phyloP scores from a whole-genome alignment of 2,888 invertebrate genomes.

The Melitaea athalia region DNA sequence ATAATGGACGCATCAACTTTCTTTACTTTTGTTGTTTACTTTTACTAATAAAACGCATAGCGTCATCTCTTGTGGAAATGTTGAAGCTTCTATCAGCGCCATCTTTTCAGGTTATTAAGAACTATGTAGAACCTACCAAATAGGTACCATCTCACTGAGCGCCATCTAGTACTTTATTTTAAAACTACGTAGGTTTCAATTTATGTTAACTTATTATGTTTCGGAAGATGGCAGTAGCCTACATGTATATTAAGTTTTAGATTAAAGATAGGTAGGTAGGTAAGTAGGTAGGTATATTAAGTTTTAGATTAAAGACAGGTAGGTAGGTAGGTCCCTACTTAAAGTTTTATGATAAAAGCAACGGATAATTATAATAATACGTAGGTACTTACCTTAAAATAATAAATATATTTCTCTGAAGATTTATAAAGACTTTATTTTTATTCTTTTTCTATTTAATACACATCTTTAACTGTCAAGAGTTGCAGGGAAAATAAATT shows the following conservation, averaged over 20 bases:
- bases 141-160: neutral
- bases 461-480: neutral
- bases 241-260: too few species aligned
- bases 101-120: conserved; percentile 34
- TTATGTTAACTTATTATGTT: neutral
- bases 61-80: conserved; percentile 55
- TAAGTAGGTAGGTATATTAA: too few species aligned
- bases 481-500: neutral
- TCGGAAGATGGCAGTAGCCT: conserved; percentile 6
- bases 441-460: too few species aligned
- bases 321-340: too few species aligned
- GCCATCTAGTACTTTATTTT: conserved; percentile 32
- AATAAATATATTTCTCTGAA: neutral
- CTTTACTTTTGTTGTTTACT: conserved; percentile 45
- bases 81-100: conserved; percentile 36
- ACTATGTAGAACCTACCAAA: neutral
- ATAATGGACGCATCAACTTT: conserved; percentile 69
- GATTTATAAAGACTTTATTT: neutral
- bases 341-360: too few species aligned
- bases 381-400: too few species aligned
- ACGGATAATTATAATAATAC: too few species aligned
- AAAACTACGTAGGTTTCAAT: neutral
- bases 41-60: conserved; percentile 36
- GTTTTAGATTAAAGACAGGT: too few species aligned
- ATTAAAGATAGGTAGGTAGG: too few species aligned